These are phyloP conservation scores for Argynnis bischoffii DNA, from an alignment of 2,888 invertebrate genomes.

Conservation along the genomic window DNA sequence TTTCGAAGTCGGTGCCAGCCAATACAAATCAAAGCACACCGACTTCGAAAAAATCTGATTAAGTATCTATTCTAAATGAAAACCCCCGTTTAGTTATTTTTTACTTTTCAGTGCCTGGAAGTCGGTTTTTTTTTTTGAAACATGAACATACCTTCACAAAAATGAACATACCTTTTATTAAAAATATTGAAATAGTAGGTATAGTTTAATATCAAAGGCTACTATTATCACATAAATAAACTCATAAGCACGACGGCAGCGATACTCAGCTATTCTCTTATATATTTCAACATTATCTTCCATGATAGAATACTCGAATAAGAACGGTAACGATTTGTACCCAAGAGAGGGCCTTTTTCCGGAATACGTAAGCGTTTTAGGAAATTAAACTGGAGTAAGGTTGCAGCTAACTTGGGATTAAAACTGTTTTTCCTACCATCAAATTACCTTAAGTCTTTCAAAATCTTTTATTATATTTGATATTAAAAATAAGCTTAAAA, in stretches of 20 bases:
- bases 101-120: too few relatives aligned
- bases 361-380: constrained; percentile 38
- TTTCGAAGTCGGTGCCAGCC: too few relatives aligned
- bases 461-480: constrained; percentile 9
- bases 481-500: background rate
- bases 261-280: background rate
- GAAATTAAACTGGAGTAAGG: constrained; percentile 33
- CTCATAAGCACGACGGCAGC: background rate
- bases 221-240: background rate
- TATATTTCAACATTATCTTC: constrained; percentile 15
- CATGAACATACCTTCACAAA: too few relatives aligned
- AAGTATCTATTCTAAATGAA: too few relatives aligned
- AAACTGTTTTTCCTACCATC: constrained; percentile 26
- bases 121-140: too few relatives aligned
- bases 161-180: too few relatives aligned
- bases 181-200: background rate
- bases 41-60: too few relatives aligned
- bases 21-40: too few relatives aligned
- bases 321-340: constrained; percentile 25
- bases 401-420: constrained; percentile 29
- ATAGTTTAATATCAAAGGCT: background rate
- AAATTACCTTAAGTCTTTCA: constrained; percentile 22
- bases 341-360: constrained; percentile 32
- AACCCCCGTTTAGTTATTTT: too few relatives aligned
- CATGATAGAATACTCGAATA: constrained; percentile 22